These are phyloP conservation scores for Kryptolebias marmoratus DNA, from an alignment of 2,113 vertebrate species.

Conservation along the genomic window DNA sequence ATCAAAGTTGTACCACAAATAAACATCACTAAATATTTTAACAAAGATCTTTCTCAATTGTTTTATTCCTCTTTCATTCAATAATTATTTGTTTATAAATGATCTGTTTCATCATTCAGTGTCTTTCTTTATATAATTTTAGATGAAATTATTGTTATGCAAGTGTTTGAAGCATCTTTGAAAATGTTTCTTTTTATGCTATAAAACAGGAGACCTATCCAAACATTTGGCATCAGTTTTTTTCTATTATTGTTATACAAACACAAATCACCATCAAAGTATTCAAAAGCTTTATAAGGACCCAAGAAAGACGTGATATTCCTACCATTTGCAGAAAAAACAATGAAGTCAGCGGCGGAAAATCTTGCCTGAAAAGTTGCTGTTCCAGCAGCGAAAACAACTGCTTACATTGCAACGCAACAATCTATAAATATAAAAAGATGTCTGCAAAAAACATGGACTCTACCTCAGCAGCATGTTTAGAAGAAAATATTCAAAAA, in stretches of 20 bases:
- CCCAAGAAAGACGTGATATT: neutral
- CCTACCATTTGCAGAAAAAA: neutral
- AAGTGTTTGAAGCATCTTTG: too few relatives aligned
- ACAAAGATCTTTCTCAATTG: too few relatives aligned
- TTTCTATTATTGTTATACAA: neutral
- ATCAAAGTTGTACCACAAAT: too few relatives aligned
- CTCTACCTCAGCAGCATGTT: neutral
- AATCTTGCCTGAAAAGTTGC: neutral
- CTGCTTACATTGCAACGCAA: slow-evolving; percentile 2
- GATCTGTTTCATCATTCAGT: too few relatives aligned
- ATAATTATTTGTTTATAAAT: too few relatives aligned
- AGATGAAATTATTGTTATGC: too few relatives aligned
- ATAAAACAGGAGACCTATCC: too few relatives aligned
- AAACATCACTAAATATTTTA: too few relatives aligned
- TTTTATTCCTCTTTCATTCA: too few relatives aligned
- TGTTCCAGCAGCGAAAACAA: neutral
- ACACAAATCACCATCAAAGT: neutral
- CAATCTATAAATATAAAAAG: neutral
- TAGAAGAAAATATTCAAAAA: neutral
- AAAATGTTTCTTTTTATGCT: too few relatives aligned
- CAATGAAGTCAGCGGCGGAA: neutral
- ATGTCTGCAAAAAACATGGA: neutral
- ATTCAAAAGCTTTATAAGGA: neutral
- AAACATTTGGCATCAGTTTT: neutral
- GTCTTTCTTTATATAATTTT: too few relatives aligned